Evolutionary conservation across 2,797 vertebrate species (phyloP).

Genomic region (Cichlasoma orientale): DNA sequence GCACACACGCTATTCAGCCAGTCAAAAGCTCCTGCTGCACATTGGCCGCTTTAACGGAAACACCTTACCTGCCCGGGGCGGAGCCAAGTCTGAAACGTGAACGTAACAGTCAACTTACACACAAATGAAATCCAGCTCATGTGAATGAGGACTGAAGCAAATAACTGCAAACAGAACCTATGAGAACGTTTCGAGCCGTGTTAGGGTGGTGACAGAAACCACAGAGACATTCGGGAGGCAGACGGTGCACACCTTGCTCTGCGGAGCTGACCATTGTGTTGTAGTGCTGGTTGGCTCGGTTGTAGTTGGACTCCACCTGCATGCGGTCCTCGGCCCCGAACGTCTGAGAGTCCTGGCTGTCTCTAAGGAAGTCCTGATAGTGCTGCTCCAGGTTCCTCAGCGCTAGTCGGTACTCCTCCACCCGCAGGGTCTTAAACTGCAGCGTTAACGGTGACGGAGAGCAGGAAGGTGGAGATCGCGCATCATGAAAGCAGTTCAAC

Average conservation of each 20-base stretch:
- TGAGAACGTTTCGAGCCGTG: neutral
- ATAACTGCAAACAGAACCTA: rapidly evolving
- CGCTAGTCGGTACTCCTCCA: slow-evolving; percentile 87
- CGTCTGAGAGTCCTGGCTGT: slow-evolving; percentile 88
- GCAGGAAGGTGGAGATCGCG: rapidly evolving
- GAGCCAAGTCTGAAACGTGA: slow-evolving; percentile 72
- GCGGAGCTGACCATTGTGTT: slow-evolving; percentile 85
- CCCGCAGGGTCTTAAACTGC: slow-evolving; percentile 89
- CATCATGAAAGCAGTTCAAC: neutral
- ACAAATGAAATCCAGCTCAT: slow-evolving; percentile 21
- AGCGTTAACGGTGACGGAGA: neutral
- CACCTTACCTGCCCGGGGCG: slow-evolving; percentile 71
- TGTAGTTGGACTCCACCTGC: slow-evolving; percentile 87
- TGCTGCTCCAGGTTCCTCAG: slow-evolving; percentile 89
- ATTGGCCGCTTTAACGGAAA: slow-evolving; percentile 12
- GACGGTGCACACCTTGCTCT: slow-evolving; percentile 84
- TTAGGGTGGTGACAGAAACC: neutral
- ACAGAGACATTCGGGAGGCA: neutral
- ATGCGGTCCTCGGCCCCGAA: slow-evolving; percentile 91
- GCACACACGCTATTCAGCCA: slow-evolving; percentile 38
- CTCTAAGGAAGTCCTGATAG: slow-evolving; percentile 91
- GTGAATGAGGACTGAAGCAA: slow-evolving; percentile 17
- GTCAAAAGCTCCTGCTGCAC: slow-evolving; percentile 35
- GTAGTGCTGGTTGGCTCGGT: slow-evolving; percentile 85
- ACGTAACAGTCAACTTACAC: slow-evolving; percentile 66